These are phyloP conservation scores for Patella pellucida DNA, from an alignment of 2,888 invertebrate genomes.

Conservation along the genomic window DNA sequence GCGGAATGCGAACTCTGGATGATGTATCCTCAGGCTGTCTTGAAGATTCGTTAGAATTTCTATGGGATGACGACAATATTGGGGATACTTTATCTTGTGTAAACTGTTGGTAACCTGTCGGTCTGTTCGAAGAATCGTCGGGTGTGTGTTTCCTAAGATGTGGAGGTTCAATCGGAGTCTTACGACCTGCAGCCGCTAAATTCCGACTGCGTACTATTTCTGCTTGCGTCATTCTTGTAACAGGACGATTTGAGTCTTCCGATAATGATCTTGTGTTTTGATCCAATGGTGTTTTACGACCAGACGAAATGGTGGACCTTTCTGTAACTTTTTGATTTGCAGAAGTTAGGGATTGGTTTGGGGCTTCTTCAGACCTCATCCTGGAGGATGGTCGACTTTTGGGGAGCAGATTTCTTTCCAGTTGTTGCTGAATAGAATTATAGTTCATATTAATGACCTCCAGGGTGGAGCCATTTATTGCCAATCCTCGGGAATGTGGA, in stretches of 20 bases:
- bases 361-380: not conserved
- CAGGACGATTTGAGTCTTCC: not conserved
- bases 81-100: constrained; percentile 3
- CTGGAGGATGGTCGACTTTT: not conserved
- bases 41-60: not conserved
- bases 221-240: not conserved
- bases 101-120: not conserved
- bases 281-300: not conserved
- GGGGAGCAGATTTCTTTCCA: not conserved
- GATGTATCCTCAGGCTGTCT: not conserved
- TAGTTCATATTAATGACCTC: not conserved
- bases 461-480: not conserved
- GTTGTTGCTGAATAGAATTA: not conserved
- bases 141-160: not conserved
- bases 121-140: not conserved
- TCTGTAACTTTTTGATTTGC: not conserved
- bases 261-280: not conserved
- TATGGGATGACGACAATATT: not conserved
- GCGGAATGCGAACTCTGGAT: not conserved
- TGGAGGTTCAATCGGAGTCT: not conserved
- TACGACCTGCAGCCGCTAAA: not conserved
- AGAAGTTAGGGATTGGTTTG: not conserved
- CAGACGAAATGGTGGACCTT: not conserved
- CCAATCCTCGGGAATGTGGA: not conserved
- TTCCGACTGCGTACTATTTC: not conserved